Evolutionary conservation across 2,888 invertebrate species (phyloP).

Genomic region (Alentia gelatinosa): DNA sequence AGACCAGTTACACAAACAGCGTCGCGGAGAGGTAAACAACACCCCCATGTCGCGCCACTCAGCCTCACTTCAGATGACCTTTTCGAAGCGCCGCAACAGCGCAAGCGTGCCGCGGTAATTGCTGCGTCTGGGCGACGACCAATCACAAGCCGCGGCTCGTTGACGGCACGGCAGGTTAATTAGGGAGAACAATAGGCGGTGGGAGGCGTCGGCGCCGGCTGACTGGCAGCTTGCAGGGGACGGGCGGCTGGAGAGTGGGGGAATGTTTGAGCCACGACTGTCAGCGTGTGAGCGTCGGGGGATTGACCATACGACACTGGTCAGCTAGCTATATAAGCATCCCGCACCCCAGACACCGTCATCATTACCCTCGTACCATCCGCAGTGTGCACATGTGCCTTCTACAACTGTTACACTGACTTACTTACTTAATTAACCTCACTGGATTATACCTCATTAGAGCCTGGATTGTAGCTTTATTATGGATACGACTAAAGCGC

Average conservation of each 20-base stretch:
- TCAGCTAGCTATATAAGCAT: no score
- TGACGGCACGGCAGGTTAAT: neutral
- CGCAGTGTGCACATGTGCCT: no score
- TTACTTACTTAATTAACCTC: no score
- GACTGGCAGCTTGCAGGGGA: neutral
- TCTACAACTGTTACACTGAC: no score
- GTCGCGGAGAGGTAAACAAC: neutral
- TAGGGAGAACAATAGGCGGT: neutral
- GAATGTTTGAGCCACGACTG: conserved; percentile 32
- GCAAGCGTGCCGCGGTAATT: neutral
- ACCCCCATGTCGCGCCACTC: neutral
- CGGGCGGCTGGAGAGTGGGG: neutral
- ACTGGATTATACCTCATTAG: no score
- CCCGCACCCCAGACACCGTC: no score
- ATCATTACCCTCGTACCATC: no score
- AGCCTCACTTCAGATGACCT: no score
- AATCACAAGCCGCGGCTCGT: neutral
- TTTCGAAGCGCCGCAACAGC: no score
- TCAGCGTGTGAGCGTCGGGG: neutral
- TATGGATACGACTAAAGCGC: neutral
- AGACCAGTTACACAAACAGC: neutral
- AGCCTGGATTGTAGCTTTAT: neutral
- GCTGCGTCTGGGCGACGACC: neutral
- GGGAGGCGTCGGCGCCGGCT: neutral
- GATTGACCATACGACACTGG: neutral